Percentiles rank a stretch among this genome's conserved stretches.
Conservation (phyloP, 2,888 invertebrate species). For the Lasioglossum oenotherae region DNA sequence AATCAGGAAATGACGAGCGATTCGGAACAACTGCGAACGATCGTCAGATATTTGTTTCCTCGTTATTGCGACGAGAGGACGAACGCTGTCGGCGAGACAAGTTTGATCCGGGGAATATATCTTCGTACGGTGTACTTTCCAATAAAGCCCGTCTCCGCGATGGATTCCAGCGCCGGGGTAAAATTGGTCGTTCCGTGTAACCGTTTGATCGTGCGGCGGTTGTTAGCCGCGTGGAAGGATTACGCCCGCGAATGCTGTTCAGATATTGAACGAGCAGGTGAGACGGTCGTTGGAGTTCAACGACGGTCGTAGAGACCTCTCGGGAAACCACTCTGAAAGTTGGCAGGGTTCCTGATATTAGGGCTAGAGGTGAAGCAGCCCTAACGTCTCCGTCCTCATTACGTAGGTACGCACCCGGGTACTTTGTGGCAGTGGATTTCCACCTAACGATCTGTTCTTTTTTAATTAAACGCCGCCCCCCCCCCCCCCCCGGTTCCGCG, state of each 20-base stretch:
- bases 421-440: constrained; percentile 51
- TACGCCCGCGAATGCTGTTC: constrained; percentile 43
- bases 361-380: constrained; percentile 66
- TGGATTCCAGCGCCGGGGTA: constrained; percentile 17
- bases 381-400: constrained; percentile 67
- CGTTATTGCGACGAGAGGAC: background rate
- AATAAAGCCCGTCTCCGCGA: background rate
- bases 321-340: constrained; percentile 63
- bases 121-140: background rate
- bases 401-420: constrained; percentile 59
- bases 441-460: constrained; percentile 30
- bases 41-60: background rate
- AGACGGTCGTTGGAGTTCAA: constrained; percentile 58
- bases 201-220: constrained; percentile 50
- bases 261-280: constrained; percentile 62
- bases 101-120: background rate
- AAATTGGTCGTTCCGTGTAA: constrained; percentile 43
- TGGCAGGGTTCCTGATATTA: constrained; percentile 65
- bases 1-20: background rate
- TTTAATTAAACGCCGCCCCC: constrained; percentile 47
- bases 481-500: background rate
- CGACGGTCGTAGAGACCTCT: constrained; percentile 61
- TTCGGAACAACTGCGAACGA: background rate
- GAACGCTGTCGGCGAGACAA: background rate
- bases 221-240: constrained; percentile 48